phyloP scores from a whole-genome alignment of 2,797 vertebrate species.

The Myripristis jacobus region DNA sequence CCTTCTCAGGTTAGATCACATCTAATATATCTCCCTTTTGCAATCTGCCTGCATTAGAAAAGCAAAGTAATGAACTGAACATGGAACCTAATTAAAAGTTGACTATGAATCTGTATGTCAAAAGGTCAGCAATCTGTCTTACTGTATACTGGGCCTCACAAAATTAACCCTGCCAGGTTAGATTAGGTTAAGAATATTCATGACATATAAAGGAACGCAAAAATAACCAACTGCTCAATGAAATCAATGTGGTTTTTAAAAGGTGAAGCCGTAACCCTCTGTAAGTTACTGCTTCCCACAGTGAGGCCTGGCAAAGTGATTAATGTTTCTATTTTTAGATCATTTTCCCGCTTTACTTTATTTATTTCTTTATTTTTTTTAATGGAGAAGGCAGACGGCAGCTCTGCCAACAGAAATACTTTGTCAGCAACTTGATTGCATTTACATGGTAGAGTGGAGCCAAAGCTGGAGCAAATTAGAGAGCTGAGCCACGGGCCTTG shows the following conservation, averaged over 20 bases:
- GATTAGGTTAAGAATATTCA: conserved; percentile 62
- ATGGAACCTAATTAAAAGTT: conserved; percentile 73
- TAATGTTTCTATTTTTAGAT: conserved; percentile 76
- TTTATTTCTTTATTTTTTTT: conserved; percentile 55
- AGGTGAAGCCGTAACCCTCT: conserved; percentile 49
- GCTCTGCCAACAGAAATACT: conserved; percentile 77
- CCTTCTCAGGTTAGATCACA: conserved; percentile 78
- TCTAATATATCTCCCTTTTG: conserved; percentile 66
- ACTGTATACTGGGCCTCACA: conserved; percentile 57
- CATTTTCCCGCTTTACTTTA: conserved; percentile 48
- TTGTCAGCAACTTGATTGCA: conserved; percentile 78
- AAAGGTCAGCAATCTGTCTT: conserved; percentile 71
- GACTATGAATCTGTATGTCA: conserved; percentile 60
- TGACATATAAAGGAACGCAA: conserved; percentile 37
- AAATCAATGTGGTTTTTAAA: conserved; percentile 48
- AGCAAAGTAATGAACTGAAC: conserved; percentile 71
- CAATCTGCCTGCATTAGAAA: conserved; percentile 62
- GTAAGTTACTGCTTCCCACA: conserved; percentile 42
- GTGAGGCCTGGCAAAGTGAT: conserved; percentile 47
- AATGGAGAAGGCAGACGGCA: conserved; percentile 64
- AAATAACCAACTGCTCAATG: conserved; percentile 13
- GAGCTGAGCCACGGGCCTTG: conserved; percentile 56
- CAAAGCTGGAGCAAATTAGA: conserved; percentile 73
- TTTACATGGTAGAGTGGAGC: conserved; percentile 79
- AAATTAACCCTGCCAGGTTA: conserved; percentile 77